A percentile compares a stretch with the other conserved stretches of the same genome.
Conservation (phyloP, 2,888 invertebrate species). For the Lasioglossum oenotherae region DNA sequence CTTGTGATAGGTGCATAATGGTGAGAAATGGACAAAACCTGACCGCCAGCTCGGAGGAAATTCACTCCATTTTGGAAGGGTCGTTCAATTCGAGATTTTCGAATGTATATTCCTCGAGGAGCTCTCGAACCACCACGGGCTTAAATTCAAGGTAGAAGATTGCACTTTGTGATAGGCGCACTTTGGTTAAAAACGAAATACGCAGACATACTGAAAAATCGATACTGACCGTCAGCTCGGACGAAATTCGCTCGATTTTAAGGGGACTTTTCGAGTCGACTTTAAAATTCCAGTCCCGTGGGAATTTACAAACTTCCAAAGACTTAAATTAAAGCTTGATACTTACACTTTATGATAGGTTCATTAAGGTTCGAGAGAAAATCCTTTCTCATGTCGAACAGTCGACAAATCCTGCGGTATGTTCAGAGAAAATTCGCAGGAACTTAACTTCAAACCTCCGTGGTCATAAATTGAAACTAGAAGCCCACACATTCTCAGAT, state of each 20-base stretch:
- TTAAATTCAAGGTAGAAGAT: background rate
- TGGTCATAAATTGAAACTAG: background rate
- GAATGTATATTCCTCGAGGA: background rate
- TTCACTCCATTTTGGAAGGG: background rate
- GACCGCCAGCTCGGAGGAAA: background rate
- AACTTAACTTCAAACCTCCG: no score
- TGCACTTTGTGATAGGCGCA: background rate
- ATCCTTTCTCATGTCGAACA: no score
- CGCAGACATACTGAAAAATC: background rate
- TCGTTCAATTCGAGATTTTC: background rate
- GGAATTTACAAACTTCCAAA: background rate
- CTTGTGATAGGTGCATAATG: background rate
- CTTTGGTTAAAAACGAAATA: background rate
- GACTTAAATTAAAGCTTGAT: background rate
- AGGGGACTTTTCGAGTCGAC: background rate
- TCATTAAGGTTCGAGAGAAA: no score
- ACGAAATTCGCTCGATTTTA: background rate
- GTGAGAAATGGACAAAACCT: background rate
- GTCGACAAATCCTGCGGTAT: no score
- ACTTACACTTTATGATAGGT: no score
- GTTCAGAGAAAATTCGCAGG: no score
- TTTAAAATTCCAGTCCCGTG: background rate
- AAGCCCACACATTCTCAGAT: background rate
- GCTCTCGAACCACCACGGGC: background rate
- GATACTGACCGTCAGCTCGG: background rate